A percentile compares a stretch with the other conserved stretches of the same genome.
phyloP scores from a whole-genome alignment of 2,888 invertebrate genomes.

The Parnassius apollo region DNA sequence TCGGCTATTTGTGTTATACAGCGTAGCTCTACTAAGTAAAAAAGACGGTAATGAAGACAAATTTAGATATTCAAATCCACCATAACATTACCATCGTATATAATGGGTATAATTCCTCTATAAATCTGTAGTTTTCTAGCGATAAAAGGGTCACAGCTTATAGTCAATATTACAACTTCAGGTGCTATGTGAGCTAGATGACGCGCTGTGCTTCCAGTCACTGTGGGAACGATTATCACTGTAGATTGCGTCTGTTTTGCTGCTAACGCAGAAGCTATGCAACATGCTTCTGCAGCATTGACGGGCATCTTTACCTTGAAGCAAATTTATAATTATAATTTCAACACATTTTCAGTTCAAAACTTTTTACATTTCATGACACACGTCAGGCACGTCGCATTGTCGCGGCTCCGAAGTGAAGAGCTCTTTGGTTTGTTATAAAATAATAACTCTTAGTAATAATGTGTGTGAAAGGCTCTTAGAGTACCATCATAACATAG shows the following conservation, averaged over 20 bases:
- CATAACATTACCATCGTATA: conserved; percentile 63
- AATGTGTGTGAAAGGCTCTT: no score
- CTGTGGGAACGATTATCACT: conserved; percentile 84
- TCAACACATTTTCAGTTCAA: no score
- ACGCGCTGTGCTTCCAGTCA: conserved; percentile 81
- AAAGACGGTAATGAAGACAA: no score
- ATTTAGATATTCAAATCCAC: no score
- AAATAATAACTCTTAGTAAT: no score
- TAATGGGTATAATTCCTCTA: conserved; percentile 82
- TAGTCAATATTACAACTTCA: conserved; percentile 83
- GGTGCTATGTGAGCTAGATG: conserved; percentile 83
- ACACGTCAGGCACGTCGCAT: no score
- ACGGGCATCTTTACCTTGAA: conserved; percentile 52
- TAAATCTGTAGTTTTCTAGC: conserved; percentile 82
- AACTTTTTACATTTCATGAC: no score
- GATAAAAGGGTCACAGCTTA: conserved; percentile 79
- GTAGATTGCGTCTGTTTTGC: conserved; percentile 49
- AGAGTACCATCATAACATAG: no score
- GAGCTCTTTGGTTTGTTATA: no score
- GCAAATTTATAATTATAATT: background rate
- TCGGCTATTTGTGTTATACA: no score
- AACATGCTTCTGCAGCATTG: conserved; percentile 61
- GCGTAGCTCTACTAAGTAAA: no score
- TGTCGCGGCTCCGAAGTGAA: no score
- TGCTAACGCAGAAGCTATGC: conserved; percentile 46